phyloP scores from a whole-genome alignment of 2,113 vertebrate genomes.

The Saccopteryx leptura region DNA sequence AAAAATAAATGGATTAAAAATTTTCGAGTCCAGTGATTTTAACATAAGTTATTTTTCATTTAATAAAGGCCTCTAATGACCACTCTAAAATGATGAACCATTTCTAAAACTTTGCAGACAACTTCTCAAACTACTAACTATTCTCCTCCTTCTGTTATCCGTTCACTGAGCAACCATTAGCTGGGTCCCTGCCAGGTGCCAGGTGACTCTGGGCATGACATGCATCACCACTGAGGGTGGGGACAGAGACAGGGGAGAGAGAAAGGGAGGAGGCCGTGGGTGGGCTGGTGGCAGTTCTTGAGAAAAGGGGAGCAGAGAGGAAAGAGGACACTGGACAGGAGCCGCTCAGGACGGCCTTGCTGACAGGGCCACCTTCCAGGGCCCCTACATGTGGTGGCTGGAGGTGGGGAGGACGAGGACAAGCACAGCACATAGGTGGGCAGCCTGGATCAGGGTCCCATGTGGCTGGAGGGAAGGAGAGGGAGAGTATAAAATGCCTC shows the following conservation, averaged over 20 bases:
- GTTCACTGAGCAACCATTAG: accelerated
- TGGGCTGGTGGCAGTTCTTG: accelerated
- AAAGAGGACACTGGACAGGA: not conserved
- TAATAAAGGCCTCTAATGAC: not conserved
- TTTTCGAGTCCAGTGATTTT: not conserved
- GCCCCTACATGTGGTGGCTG: accelerated
- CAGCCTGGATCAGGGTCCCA: accelerated
- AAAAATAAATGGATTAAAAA: not conserved
- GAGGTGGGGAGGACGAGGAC: accelerated
- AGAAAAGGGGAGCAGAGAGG: accelerated
- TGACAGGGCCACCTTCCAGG: accelerated
- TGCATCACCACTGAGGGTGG: too few species aligned
- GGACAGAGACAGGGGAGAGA: not conserved
- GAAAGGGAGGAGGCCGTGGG: accelerated
- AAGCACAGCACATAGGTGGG: accelerated
- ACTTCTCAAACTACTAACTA: too few species aligned
- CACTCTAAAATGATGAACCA: not conserved
- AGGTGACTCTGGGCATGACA: too few species aligned
- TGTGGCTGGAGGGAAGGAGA: accelerated
- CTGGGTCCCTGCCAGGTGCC: accelerated
- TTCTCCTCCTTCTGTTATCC: not conserved
- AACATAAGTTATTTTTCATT: not conserved
- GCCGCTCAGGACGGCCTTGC: accelerated
- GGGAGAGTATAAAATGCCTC: not conserved
- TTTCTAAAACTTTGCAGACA: not conserved